Evolutionary conservation across 2,888 invertebrate species (phyloP).

Genomic region (Leptopilina syphax): DNA sequence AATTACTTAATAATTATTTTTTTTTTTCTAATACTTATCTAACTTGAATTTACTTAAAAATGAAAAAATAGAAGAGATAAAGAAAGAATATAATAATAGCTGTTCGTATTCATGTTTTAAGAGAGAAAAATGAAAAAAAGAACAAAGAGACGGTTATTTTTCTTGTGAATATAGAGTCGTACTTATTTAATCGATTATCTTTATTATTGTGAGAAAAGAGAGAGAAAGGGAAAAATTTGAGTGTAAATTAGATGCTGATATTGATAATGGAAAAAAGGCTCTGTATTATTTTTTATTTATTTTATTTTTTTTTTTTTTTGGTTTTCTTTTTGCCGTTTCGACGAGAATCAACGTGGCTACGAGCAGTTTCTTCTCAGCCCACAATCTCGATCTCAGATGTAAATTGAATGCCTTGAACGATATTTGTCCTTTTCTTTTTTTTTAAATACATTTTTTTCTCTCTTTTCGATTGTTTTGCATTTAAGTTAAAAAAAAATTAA

Average conservation of each 20-base stretch:
- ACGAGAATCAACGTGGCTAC: slow-evolving; percentile 56
- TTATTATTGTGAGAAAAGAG: background rate
- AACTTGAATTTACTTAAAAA: slow-evolving; percentile 65
- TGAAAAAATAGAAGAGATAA: background rate
- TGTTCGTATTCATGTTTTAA: slow-evolving; percentile 25
- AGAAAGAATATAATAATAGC: background rate
- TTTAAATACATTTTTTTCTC: slow-evolving; percentile 45
- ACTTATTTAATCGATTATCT: background rate
- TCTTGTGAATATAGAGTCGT: slow-evolving; percentile 9
- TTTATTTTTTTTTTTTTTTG: background rate
- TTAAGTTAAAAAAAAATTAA: slow-evolving; percentile 36
- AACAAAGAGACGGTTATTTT: slow-evolving; percentile 12
- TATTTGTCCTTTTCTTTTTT: slow-evolving; percentile 42
- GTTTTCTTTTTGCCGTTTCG: slow-evolving; percentile 47
- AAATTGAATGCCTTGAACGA: slow-evolving; percentile 54
- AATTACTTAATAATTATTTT: slow-evolving; percentile 51
- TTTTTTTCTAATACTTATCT: slow-evolving; percentile 56
- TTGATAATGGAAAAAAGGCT: too few relatives aligned
- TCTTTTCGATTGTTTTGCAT: slow-evolving; percentile 45
- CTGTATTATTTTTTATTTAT: too few relatives aligned
- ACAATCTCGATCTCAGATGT: slow-evolving; percentile 72
- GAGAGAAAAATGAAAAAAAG: too few relatives aligned
- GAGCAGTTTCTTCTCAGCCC: slow-evolving; percentile 70
- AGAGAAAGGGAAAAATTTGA: too few relatives aligned
- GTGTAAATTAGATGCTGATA: too few relatives aligned